Conservation (phyloP, 1,140 invertebrate genomes). For the Pantala flavescens region DNA sequence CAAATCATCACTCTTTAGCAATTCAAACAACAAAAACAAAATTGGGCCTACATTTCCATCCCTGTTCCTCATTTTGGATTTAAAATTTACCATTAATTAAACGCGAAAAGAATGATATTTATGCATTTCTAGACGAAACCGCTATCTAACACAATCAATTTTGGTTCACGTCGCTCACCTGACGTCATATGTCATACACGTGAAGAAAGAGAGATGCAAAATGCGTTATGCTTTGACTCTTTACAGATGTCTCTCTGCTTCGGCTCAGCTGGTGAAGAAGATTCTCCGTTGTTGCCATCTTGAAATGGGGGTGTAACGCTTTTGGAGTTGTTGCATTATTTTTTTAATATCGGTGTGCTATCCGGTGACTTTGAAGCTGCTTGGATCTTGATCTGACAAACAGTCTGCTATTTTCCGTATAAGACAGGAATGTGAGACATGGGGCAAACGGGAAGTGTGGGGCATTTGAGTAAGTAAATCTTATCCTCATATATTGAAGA, state of each 20-base stretch:
- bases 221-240: background rate
- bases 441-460: slow-evolving; percentile 1
- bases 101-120: too few relatives aligned
- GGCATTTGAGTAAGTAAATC: slow-evolving; percentile 3
- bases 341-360: background rate
- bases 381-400: background rate
- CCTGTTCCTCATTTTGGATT: too few relatives aligned
- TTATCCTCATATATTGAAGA: background rate
- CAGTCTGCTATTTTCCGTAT: background rate
- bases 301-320: slow-evolving; percentile 7
- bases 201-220: background rate
- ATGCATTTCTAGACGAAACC: too few relatives aligned
- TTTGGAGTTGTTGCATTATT: background rate
- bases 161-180: too few relatives aligned
- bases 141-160: too few relatives aligned
- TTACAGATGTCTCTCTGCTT: slow-evolving; percentile 5
- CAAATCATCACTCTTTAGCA: too few relatives aligned
- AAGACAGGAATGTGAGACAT: slow-evolving; percentile 1
- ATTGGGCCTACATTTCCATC: too few relatives aligned
- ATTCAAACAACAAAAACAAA: too few relatives aligned
- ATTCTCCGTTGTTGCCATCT: slow-evolving; percentile 5
- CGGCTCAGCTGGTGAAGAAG: background rate
- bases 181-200: background rate
- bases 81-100: too few relatives aligned
- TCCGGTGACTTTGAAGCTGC: background rate